Conservation (phyloP, 2,113 vertebrate species). For the Triplophysa tibetana region DNA sequence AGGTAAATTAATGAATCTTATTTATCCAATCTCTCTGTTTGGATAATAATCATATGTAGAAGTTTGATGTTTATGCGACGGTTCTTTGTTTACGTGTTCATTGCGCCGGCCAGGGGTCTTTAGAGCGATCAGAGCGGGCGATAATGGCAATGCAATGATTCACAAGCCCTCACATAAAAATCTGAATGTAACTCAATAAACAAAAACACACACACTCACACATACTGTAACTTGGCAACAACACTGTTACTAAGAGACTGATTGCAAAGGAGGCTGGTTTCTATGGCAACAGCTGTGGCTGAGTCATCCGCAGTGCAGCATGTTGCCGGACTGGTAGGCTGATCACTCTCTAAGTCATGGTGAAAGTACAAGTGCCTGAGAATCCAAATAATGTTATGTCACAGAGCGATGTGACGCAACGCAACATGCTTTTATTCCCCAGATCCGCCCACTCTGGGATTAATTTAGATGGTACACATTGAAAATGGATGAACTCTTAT, state of each 20-base stretch:
- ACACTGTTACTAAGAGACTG: constrained; percentile 63
- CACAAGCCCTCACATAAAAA: constrained; percentile 27
- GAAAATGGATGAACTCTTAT: background rate
- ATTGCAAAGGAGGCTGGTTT: constrained; percentile 61
- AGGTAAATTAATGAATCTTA: background rate
- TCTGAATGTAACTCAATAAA: constrained; percentile 47
- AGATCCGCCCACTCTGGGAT: background rate
- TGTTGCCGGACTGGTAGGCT: constrained; percentile 43
- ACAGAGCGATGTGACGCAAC: constrained; percentile 28
- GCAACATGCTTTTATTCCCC: background rate
- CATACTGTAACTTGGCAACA: constrained; percentile 61
- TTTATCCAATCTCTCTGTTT: background rate
- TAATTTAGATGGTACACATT: constrained; percentile 4
- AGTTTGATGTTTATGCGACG: background rate
- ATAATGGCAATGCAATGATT: constrained; percentile 25
- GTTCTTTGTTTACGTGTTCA: background rate
- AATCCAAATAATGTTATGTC: constrained; percentile 37
- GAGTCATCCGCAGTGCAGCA: constrained; percentile 65
- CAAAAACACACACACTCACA: constrained; percentile 47
- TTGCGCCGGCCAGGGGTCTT: background rate
- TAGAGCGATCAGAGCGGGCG: background rate
- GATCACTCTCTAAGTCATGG: constrained; percentile 50
- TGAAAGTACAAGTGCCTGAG: constrained; percentile 35
- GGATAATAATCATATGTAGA: background rate
- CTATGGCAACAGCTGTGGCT: constrained; percentile 61